Percentiles rank a stretch among this genome's conserved stretches.
Evolutionary conservation across 2,888 invertebrate genomes (phyloP).

Genomic region (Parasteatoda lunata): DNA sequence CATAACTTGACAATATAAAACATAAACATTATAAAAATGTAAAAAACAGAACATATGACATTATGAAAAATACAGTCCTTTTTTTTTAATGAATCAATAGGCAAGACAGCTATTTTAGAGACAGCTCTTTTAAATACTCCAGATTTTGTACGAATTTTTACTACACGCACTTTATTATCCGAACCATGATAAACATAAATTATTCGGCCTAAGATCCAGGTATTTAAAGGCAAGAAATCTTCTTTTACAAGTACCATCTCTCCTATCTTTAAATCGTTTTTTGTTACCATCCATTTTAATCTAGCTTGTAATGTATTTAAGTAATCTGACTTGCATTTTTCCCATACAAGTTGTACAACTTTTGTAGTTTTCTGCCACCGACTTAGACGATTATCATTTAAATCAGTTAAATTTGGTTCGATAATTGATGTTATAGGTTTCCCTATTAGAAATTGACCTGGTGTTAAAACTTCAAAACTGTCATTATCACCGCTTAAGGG

Average conservation of each 20-base stretch:
- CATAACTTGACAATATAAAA: neutral
- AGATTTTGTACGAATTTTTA: neutral
- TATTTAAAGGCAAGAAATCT: too few species aligned
- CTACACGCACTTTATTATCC: too few species aligned
- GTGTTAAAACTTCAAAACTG: conserved; percentile 2
- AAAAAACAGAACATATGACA: neutral
- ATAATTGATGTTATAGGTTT: neutral
- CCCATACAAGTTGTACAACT: conserved; percentile 8
- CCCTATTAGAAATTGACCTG: neutral
- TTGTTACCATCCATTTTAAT: too few species aligned
- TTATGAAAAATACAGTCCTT: neutral
- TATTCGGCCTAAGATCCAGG: too few species aligned
- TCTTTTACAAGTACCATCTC: too few species aligned
- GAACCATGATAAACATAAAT: too few species aligned
- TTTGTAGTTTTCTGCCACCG: neutral
- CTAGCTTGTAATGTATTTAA: too few species aligned
- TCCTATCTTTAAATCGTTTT: too few species aligned
- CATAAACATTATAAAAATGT: neutral
- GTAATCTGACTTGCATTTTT: neutral
- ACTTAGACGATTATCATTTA: neutral
- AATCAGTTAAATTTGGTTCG: neutral
- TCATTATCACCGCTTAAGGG: neutral
- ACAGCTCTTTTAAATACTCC: conserved; percentile 4
- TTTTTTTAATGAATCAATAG: neutral
- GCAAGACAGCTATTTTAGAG: neutral